These are phyloP conservation scores for Epizoanthus illoricatus DNA, from an alignment of 92 coral and sea anemone genomes.

Conservation along the genomic window DNA sequence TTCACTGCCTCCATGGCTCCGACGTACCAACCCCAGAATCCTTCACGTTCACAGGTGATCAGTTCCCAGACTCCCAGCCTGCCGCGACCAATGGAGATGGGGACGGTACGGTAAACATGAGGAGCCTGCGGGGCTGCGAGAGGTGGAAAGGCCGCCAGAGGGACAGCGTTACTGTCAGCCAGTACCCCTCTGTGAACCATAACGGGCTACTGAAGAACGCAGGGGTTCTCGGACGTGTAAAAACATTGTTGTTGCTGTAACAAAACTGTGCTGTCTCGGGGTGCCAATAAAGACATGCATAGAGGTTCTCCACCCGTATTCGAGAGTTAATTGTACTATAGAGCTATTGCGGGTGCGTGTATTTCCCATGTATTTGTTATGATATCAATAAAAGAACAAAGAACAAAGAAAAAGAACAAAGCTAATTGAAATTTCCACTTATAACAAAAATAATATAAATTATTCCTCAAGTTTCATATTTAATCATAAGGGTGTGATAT, in stretches of 20 bases:
- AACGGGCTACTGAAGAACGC: constrained; percentile 59
- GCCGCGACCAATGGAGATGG: constrained; percentile 66
- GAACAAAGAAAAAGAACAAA: no score
- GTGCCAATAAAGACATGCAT: neutral
- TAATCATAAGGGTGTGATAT: no score
- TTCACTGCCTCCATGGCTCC: constrained; percentile 70
- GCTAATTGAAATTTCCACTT: neutral
- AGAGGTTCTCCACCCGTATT: neutral
- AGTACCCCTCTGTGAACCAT: constrained; percentile 61
- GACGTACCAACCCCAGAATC: constrained; percentile 63
- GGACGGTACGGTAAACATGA: constrained; percentile 73
- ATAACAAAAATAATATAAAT: no score
- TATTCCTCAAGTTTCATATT: no score
- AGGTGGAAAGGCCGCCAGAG: constrained; percentile 65
- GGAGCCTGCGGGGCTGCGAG: constrained; percentile 72
- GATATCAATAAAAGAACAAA: no score
- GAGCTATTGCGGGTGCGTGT: no score
- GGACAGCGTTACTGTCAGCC: constrained; percentile 45
- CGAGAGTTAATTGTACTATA: neutral
- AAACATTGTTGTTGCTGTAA: constrained; percentile 46
- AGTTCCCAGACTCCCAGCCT: constrained; percentile 77
- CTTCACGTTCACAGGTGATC: constrained; percentile 63
- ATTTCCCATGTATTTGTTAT: no score
- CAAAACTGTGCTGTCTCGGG: neutral
- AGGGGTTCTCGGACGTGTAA: constrained; percentile 51